phyloP scores from a whole-genome alignment of 2,113 vertebrate genomes.

The Lampris megalopsis region DNA sequence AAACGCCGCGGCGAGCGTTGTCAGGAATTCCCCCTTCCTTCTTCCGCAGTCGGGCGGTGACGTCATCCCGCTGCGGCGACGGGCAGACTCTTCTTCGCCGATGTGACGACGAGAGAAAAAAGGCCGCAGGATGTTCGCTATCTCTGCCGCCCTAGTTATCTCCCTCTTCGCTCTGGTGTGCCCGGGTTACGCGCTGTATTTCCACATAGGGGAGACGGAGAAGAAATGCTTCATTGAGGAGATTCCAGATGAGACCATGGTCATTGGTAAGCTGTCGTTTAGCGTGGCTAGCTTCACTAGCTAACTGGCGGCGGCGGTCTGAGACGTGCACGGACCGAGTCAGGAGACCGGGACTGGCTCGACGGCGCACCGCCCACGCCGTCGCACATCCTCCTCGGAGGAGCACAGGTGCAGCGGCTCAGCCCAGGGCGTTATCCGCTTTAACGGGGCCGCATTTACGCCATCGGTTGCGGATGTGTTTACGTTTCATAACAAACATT shows the following conservation, averaged over 20 bases:
- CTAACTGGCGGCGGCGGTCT: conserved; percentile 5
- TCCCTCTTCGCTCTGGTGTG: conserved; percentile 55
- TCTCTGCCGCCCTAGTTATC: conserved; percentile 32
- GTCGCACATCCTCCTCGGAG: neutral
- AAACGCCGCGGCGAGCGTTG: conserved; percentile 37
- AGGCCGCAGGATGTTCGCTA: conserved; percentile 59
- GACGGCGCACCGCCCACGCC: neutral
- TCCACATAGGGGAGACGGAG: conserved; percentile 94
- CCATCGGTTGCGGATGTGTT: no score
- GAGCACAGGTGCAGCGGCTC: neutral
- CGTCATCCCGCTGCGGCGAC: conserved; percentile 28
- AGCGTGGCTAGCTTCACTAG: conserved; percentile 40
- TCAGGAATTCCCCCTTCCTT: conserved; percentile 73
- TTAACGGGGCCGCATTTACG: no score
- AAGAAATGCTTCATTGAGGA: conserved; percentile 96
- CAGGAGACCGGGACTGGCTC: neutral
- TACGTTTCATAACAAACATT: no score
- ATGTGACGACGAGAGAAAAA: conserved; percentile 5
- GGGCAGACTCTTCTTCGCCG: conserved; percentile 10
- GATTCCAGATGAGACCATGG: conserved; percentile 96
- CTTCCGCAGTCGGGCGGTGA: conserved; percentile 64
- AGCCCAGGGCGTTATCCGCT: no score
- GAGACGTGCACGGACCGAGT: no score
- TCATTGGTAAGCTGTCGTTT: conserved; percentile 85
- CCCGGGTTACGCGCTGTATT: conserved; percentile 84